Evolutionary conservation across 2,797 vertebrate genomes (phyloP).

Genomic region (Corythornis leucogaster): DNA sequence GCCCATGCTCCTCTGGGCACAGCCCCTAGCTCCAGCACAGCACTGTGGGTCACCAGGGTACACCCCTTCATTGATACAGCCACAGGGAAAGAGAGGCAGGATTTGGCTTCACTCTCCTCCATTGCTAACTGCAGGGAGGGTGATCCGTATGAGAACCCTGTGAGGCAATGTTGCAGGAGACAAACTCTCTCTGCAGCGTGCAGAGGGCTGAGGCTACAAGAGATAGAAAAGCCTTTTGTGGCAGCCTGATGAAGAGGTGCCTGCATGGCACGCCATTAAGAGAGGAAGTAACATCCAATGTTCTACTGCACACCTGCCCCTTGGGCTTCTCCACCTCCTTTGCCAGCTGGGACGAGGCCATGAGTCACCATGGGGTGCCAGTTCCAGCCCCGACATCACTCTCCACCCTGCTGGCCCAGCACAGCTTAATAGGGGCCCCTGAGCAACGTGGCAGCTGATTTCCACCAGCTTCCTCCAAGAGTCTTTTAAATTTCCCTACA

Average conservation of each 20-base stretch:
- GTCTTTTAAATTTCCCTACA: neutral
- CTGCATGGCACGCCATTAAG: accelerated
- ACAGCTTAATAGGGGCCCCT: neutral
- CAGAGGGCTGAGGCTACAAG: neutral
- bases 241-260: neutral
- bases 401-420: neutral
- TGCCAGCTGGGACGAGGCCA: neutral
- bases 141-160: accelerated
- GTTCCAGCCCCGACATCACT: neutral
- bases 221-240: neutral
- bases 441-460: neutral
- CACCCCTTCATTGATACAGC: neutral
- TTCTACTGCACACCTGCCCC: neutral
- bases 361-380: neutral
- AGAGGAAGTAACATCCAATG: neutral
- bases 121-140: accelerated
- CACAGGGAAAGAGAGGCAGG: neutral
- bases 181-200: neutral
- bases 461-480: neutral
- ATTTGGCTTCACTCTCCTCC: neutral
- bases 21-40: neutral
- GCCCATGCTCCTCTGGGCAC: accelerated
- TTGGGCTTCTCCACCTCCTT: neutral
- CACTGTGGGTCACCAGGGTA: accelerated
- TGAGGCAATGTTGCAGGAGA: accelerated